Evolutionary conservation across 2,113 vertebrate genomes (phyloP), one percentile per base, ranked within the genome.

Genomic region (Orientallactaga bullata): DNA sequence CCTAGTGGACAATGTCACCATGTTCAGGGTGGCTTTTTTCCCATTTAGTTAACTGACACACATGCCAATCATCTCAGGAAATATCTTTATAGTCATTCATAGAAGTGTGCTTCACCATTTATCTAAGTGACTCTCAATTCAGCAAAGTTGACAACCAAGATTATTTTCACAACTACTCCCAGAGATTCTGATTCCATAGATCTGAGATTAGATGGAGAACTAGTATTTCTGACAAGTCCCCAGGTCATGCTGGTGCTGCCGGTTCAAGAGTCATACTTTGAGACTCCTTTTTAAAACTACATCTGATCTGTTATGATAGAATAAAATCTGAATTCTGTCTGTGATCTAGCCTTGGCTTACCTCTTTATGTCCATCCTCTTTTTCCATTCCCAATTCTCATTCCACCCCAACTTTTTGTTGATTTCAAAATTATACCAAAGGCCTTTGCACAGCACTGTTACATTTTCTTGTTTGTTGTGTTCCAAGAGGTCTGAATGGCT

Each of bases 401-500:
- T 88, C 30, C 60, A 28, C 17, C 77, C 5, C 24, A 13, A 58
- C 2, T 18, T 8, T 37, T 20, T 65, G n/a, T 82, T 77, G 17
- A 55, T 60, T 83, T 92, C 63, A 73, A 35, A 39, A 15, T 7
- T 65, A 20, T 58, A 69, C 28, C 8, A 58, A 8, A 30, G 15
- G n/a, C 10, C n/a, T 86, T 55, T 61, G 55, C 18, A 23, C 1
- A 69, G 1, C 47, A 28, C 4, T 37, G 1, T 24, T 90, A 32
- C 86, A 60, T 71, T 96, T 82, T 80, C 13, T 58, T 76, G 66
- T 77, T 66, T 89, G n/a, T 21, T 86, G 26, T 93, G 15, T 83
- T 23, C 20, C 10, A 55, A 51, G 58, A 72, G 68, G 11, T 84
- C 88, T 72, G 10, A 30, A 21, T n/a, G 39, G 8, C 32, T 93